Evolutionary conservation across 2,888 invertebrate species (phyloP).

Genomic region (Sialis lutaria): DNA sequence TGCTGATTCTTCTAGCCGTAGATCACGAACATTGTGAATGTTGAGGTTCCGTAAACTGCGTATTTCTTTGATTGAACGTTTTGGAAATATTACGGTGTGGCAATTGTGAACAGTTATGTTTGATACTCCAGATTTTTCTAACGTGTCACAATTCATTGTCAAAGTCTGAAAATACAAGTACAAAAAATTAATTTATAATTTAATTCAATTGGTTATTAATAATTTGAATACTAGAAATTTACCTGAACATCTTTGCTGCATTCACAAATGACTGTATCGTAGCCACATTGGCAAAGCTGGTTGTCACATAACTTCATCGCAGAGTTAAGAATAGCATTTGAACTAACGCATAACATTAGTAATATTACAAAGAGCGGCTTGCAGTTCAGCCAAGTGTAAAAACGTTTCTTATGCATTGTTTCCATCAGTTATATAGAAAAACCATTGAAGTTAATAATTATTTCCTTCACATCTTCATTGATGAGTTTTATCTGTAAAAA

Average conservation of each 20-base stretch:
- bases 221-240: conserved; percentile 11
- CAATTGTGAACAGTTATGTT: conserved; percentile 48
- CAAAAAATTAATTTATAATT: conserved; percentile 6
- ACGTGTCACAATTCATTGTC: not conserved
- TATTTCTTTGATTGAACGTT: conserved; percentile 39
- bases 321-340: conserved; percentile 15
- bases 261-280: conserved; percentile 36
- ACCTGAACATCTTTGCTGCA: conserved; percentile 33
- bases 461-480: too few relatives aligned
- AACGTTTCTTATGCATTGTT: too few relatives aligned
- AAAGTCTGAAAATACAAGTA: conserved; percentile 1
- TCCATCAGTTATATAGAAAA: too few relatives aligned
- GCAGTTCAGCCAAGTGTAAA: too few relatives aligned
- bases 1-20: conserved; percentile 41
- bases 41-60: conserved; percentile 42
- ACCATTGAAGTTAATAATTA: too few relatives aligned
- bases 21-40: conserved; percentile 40
- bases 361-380: not conserved
- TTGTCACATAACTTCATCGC: conserved; percentile 28
- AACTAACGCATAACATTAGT: conserved; percentile 19
- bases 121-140: not conserved
- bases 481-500: too few relatives aligned
- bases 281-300: conserved; percentile 34
- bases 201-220: conserved; percentile 2
- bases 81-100: conserved; percentile 35